These are phyloP conservation scores for Argya squamiceps DNA, from an alignment of 2,797 vertebrate genomes.

Conservation along the genomic window DNA sequence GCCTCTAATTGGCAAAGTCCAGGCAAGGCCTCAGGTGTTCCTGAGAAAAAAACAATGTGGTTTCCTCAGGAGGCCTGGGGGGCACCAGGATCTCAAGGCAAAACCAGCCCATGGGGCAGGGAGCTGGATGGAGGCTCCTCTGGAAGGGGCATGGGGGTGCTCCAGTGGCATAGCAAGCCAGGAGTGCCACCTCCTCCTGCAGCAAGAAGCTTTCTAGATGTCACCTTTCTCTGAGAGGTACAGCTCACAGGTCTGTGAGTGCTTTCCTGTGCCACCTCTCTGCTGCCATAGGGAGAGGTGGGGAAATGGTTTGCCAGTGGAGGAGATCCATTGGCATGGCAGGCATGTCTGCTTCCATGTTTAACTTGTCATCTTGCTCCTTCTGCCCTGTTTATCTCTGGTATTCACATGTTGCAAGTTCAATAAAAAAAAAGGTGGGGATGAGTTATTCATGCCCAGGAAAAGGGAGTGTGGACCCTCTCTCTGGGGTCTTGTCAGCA, in stretches of 20 bases:
- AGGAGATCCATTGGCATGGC: background rate
- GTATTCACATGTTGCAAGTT: background rate
- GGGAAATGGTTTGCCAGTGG: background rate
- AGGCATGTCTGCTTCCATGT: background rate
- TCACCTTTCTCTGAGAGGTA: background rate
- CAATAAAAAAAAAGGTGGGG: background rate
- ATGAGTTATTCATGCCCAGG: background rate
- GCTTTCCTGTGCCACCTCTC: background rate
- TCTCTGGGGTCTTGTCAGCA: fast-evolving
- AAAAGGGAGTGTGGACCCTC: fast-evolving
- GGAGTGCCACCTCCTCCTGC: background rate
- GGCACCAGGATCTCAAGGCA: background rate
- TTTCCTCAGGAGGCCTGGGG: background rate
- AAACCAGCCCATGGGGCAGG: background rate
- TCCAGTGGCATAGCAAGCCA: background rate
- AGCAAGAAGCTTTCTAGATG: background rate
- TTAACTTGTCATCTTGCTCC: background rate
- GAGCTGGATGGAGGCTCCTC: background rate
- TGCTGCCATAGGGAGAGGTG: fast-evolving
- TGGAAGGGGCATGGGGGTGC: background rate
- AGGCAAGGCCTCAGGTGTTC: background rate
- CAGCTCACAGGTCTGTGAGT: fast-evolving
- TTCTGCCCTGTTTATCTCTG: background rate
- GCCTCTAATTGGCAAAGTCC: background rate
- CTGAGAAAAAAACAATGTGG: background rate